A percentile compares a stretch with the other conserved stretches of the same genome.
These are phyloP conservation scores for Micronycteris hirsuta DNA, from an alignment of 2,113 vertebrate species.

Conservation along the genomic window DNA sequence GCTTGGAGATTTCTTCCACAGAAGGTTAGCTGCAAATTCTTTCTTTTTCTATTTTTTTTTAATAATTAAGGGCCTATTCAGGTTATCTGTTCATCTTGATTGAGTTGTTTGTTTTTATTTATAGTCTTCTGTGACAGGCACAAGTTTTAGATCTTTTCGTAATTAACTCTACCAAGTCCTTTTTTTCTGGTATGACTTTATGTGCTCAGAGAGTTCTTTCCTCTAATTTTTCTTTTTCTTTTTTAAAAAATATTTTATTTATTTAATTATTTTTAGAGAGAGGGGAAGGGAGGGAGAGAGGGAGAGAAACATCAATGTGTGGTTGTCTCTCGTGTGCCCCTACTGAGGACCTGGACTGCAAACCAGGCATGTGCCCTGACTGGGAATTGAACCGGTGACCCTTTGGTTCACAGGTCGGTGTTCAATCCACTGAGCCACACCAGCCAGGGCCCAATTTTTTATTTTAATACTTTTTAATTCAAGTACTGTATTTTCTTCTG, in stretches of 20 bases:
- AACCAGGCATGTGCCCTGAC: too few species aligned
- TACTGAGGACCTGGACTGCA: too few species aligned
- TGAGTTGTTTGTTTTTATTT: not conserved
- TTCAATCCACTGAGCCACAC: too few species aligned
- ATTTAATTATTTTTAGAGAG: too few species aligned
- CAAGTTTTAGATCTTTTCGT: conserved; percentile 7
- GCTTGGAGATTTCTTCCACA: not conserved
- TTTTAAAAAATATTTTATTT: too few species aligned
- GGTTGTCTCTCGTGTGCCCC: too few species aligned
- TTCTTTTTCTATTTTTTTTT: not conserved
- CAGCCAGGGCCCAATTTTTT: not conserved
- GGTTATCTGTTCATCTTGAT: not conserved
- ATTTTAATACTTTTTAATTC: not conserved
- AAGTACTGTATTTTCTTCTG: not conserved
- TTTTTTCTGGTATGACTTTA: not conserved
- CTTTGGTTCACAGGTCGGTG: too few species aligned
- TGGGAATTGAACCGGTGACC: too few species aligned
- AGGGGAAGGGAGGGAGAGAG: too few species aligned
- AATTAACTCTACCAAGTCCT: not conserved
- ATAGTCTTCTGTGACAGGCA: not conserved
- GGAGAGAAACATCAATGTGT: too few species aligned
- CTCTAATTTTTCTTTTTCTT: not conserved
- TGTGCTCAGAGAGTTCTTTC: not conserved
- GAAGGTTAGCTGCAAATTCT: not conserved
- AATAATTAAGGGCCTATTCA: not conserved